Evolutionary conservation across 2,888 invertebrate genomes (phyloP).

Genomic region (Agonum fuliginosum): DNA sequence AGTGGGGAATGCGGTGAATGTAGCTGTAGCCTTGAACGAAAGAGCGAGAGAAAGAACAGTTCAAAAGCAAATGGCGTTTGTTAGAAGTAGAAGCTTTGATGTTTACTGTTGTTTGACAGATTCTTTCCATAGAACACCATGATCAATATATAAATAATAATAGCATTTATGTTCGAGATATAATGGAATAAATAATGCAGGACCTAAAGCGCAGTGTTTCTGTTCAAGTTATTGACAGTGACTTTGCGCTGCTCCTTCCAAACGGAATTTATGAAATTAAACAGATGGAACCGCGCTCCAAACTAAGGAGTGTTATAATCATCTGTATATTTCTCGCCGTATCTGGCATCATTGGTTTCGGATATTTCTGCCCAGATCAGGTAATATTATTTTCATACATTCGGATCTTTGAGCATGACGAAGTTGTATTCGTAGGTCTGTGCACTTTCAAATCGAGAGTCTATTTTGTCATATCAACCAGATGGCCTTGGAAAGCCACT

Average conservation of each 20-base stretch:
- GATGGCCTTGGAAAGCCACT: slow-evolving; percentile 73
- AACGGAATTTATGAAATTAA: slow-evolving; percentile 87
- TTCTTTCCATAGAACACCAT: slow-evolving; percentile 40
- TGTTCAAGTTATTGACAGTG: slow-evolving; percentile 87
- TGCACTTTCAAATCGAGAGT: slow-evolving; percentile 81
- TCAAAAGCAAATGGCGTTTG: slow-evolving; percentile 59
- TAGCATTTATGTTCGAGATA: slow-evolving; percentile 54
- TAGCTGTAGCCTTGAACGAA: not conserved
- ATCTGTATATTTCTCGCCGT: slow-evolving; percentile 88
- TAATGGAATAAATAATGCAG: slow-evolving; percentile 70
- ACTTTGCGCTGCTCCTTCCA: slow-evolving; percentile 85
- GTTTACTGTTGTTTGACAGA: slow-evolving; percentile 41
- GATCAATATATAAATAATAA: slow-evolving; percentile 60
- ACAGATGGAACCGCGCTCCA: slow-evolving; percentile 89
- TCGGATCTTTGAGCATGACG: not conserved
- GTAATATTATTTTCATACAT: slow-evolving; percentile 72
- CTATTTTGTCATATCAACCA: slow-evolving; percentile 71
- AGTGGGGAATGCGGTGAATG: too few relatives aligned
- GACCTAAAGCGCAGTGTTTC: slow-evolving; percentile 78
- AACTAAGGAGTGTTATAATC: slow-evolving; percentile 86
- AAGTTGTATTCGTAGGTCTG: slow-evolving; percentile 77
- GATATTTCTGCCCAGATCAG: slow-evolving; percentile 93
- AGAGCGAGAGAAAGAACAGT: slow-evolving; percentile 5
- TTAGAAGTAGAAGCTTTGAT: slow-evolving; percentile 36
- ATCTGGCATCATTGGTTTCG: slow-evolving; percentile 91